A percentile compares a stretch with the other conserved stretches of the same genome.
Conservation (phyloP, 2,888 invertebrate species). For the Galeruca laticollis region DNA sequence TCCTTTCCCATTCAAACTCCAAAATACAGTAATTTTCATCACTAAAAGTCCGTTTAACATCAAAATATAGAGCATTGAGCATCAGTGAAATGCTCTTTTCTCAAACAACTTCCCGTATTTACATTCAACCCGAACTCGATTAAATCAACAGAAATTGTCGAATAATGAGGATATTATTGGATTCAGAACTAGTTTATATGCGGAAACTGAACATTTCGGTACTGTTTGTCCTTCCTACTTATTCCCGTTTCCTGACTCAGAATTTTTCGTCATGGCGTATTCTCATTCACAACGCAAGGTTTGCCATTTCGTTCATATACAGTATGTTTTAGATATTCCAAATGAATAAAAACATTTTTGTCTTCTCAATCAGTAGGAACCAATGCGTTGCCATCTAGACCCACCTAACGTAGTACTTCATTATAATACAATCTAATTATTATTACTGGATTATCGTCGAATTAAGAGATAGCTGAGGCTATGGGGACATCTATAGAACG, state of each 20-base stretch:
- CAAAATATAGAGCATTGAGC: constrained; percentile 10
- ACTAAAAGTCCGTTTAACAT: constrained; percentile 1
- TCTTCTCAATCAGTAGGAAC: too few species aligned
- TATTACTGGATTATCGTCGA: too few species aligned
- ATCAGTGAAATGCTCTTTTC: constrained; percentile 8
- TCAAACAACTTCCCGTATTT: constrained; percentile 10
- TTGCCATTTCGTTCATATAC: background rate
- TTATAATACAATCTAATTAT: too few species aligned
- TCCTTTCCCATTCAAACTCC: background rate
- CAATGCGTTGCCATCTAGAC: too few species aligned
- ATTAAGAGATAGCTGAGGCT: too few species aligned
- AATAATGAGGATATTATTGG: constrained; percentile 9
- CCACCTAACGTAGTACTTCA: too few species aligned
- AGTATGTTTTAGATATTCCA: background rate
- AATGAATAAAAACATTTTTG: too few species aligned
- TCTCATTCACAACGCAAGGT: background rate
- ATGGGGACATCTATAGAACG: too few species aligned
- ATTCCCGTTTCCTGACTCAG: background rate
- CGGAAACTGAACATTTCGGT: constrained; percentile 14
- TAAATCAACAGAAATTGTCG: constrained; percentile 8
- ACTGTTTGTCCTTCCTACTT: constrained; percentile 5
- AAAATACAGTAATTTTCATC: background rate
- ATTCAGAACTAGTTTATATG: constrained; percentile 15
- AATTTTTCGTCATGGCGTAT: background rate
- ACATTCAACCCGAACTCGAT: constrained; percentile 12